Conservation (phyloP, 2,797 vertebrate species). For the Amblyraja radiata region DNA sequence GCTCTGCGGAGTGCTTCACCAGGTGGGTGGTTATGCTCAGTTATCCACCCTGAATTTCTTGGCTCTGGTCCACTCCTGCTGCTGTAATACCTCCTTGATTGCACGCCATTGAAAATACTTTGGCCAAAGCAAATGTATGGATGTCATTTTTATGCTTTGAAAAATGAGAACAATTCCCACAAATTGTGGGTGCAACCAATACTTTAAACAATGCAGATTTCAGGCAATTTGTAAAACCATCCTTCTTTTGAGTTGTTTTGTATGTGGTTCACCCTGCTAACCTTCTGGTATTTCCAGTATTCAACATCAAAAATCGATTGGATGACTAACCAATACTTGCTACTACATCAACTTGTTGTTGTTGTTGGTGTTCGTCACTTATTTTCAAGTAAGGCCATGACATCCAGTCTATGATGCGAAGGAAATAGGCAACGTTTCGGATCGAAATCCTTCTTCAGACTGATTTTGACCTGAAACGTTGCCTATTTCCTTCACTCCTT, state of each 20-base stretch:
- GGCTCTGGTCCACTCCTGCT: not conserved
- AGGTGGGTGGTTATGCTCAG: not conserved
- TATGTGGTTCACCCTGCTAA: not conserved
- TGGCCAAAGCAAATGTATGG: not conserved
- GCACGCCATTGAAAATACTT: not conserved
- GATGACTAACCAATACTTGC: not conserved
- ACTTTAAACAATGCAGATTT: not conserved
- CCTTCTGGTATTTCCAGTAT: conserved; percentile 3
- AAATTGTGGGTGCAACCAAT: not conserved
- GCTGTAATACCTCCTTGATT: not conserved
- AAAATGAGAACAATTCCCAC: not conserved
- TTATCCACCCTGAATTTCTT: not conserved
- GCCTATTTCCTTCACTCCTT: no score
- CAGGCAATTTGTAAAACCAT: not conserved
- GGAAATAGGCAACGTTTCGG: no score
- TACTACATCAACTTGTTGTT: not conserved
- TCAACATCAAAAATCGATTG: not conserved
- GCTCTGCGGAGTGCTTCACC: not conserved
- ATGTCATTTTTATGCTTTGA: not conserved
- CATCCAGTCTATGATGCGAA: no score
- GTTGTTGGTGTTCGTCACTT: no score
- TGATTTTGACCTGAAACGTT: no score
- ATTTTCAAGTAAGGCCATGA: no score
- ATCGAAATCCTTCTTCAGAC: no score
- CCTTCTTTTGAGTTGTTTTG: not conserved